These are phyloP conservation scores for Engraulis encrasicolus DNA, from an alignment of 2,113 vertebrate species.

Conservation along the genomic window DNA sequence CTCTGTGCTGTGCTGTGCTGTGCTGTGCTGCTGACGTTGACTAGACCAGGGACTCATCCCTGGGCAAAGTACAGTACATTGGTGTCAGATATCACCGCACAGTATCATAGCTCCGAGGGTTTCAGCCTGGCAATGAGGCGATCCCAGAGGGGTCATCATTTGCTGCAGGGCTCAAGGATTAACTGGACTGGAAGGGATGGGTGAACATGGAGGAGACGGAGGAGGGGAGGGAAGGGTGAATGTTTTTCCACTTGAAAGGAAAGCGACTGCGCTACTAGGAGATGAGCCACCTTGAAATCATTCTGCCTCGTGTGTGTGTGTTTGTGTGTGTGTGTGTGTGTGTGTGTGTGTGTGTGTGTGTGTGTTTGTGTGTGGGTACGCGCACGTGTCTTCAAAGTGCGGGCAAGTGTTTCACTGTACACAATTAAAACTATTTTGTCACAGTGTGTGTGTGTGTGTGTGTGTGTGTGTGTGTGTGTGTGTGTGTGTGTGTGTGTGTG, in stretches of 20 bases:
- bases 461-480: too few species aligned
- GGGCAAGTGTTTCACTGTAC: too few species aligned
- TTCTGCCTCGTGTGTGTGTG: neutral
- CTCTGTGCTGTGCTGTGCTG: neutral
- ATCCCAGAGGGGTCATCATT: neutral
- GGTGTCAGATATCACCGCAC: neutral
- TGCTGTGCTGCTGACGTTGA: neutral
- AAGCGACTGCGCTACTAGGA: neutral
- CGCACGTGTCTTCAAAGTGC: too few species aligned
- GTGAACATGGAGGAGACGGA: neutral
- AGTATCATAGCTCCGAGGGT: neutral
- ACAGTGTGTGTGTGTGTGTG: too few species aligned
- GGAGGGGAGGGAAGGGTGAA: neutral
- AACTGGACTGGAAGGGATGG: neutral
- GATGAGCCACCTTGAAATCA: neutral
- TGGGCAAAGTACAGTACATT: too few species aligned
- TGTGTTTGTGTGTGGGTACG: neutral
- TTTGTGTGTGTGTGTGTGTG: too few species aligned
- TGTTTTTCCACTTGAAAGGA: neutral
- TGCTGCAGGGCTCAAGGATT: slow-evolving; percentile 2
- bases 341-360: too few species aligned
- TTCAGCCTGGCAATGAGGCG: neutral
- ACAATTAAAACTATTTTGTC: neutral
- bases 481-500: too few species aligned
- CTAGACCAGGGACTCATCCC: neutral